Evolutionary conservation across 2,797 vertebrate genomes (phyloP).

Genomic region (Orestias chungarensis): DNA sequence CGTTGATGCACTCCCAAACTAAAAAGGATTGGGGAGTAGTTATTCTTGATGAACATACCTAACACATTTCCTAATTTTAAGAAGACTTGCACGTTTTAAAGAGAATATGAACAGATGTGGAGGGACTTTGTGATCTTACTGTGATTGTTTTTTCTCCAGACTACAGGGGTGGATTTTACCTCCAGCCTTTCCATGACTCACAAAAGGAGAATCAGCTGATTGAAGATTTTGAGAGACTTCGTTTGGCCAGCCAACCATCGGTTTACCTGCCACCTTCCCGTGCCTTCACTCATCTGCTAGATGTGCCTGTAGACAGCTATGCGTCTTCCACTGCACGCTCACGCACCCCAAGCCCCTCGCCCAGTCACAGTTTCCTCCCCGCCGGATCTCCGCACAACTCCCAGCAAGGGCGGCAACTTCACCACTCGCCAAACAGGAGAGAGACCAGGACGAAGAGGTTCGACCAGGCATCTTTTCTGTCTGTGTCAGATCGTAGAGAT

Average conservation of each 20-base stretch:
- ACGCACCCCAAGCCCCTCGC: slow-evolving; percentile 66
- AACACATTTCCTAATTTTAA: background rate
- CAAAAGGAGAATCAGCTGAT: slow-evolving; percentile 67
- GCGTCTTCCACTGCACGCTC: slow-evolving; percentile 48
- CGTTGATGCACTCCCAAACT: background rate
- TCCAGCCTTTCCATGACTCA: slow-evolving; percentile 82
- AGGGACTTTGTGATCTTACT: background rate
- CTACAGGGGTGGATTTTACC: slow-evolving; percentile 90
- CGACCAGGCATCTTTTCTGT: slow-evolving; percentile 49
- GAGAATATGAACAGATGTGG: background rate
- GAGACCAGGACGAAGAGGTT: slow-evolving; percentile 37
- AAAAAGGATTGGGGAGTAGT: background rate
- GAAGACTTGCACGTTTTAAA: background rate
- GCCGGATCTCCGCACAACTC: slow-evolving; percentile 62
- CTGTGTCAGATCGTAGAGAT: slow-evolving; percentile 61
- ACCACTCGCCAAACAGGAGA: slow-evolving; percentile 53
- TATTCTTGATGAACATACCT: background rate
- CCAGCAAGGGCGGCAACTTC: slow-evolving; percentile 44
- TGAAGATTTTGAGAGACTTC: slow-evolving; percentile 74
- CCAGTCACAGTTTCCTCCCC: slow-evolving; percentile 78
- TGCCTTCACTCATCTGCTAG: slow-evolving; percentile 84
- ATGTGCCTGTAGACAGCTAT: slow-evolving; percentile 89
- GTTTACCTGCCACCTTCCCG: slow-evolving; percentile 71
- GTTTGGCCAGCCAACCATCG: slow-evolving; percentile 66
- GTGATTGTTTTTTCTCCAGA: slow-evolving; percentile 77